A percentile compares a stretch with the other conserved stretches of the same genome.
phyloP scores from a whole-genome alignment of 1,140 invertebrate species.

The Parasteatoda tepidariorum region DNA sequence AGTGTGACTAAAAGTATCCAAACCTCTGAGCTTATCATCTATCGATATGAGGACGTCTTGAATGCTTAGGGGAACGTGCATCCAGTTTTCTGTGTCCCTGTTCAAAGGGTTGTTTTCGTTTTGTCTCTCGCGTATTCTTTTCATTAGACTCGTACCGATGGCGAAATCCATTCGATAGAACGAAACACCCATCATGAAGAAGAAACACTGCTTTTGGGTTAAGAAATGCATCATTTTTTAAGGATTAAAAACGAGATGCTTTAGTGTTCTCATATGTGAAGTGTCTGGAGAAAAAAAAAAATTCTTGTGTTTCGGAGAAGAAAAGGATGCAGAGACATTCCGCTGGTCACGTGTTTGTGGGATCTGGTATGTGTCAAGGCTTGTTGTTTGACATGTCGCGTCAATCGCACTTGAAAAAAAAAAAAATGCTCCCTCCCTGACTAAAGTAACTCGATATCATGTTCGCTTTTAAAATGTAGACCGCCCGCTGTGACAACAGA shows the following conservation, averaged over 20 bases:
- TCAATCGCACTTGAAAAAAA: neutral
- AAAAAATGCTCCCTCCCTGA: neutral
- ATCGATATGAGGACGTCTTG: slow-evolving; percentile 64
- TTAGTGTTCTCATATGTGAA: too few relatives aligned
- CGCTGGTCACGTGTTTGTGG: slow-evolving; percentile 18
- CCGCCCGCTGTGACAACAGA: slow-evolving; percentile 39
- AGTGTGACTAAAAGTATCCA: slow-evolving; percentile 68
- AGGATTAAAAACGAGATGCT: too few relatives aligned
- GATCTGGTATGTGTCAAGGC: slow-evolving; percentile 31
- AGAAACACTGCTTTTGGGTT: too few relatives aligned
- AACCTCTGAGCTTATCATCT: slow-evolving; percentile 72
- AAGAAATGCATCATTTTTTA: too few relatives aligned
- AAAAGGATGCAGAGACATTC: slow-evolving; percentile 9
- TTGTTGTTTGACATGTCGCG: slow-evolving; percentile 1
- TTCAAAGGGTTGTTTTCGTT: slow-evolving; percentile 12
- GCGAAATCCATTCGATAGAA: neutral
- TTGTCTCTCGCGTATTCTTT: slow-evolving; percentile 38
- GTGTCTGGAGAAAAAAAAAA: too few relatives aligned
- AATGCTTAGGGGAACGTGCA: slow-evolving; percentile 19
- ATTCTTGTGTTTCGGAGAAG: neutral
- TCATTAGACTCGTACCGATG: slow-evolving; percentile 18
- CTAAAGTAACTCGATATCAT: neutral
- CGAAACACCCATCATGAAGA: neutral
- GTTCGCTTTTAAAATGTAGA: slow-evolving; percentile 33
- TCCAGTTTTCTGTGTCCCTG: slow-evolving; percentile 12